Base-by-base conservation (phyloP, 2,797 vertebrate genomes). In the Rhinogobio ventralis region DNA sequence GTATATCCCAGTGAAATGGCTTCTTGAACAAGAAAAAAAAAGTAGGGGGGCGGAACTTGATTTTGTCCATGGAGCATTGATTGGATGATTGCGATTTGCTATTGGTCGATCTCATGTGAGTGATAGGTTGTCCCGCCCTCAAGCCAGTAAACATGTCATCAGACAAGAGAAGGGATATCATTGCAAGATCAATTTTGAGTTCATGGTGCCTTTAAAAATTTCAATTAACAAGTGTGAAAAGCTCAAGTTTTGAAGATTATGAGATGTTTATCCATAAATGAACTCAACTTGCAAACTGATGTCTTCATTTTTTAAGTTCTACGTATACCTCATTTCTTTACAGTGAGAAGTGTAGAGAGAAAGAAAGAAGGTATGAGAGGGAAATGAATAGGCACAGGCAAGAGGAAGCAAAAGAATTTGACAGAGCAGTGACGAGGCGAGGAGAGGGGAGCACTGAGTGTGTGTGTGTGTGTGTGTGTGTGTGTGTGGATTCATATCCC, bases 341-440 rank as follows among this genome's bases (percentile, higher is more conserved):
- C 55, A 73, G 20, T 73, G 69, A 49, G 23, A 46, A 62, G 20
- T 36, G 14, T 25, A 69, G 30, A 84, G 49, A 78, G 23, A 78
- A 72, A 77, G 78, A 76, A 81, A 69, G 62, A 55, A 69, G 83
- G 51, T 82, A 69, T 76, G 14, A 33, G 82, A 92, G 55, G 67
- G 60, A 79, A 82, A 86, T 67, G 75, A 85, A 88, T 76, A 81
- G 74, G 60, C 72, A 84, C 46, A 86, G 77, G 86, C 72, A 46
- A 82, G 79, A 86, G 83, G 71, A 81, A 90, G 79, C 6, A 66
- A 67, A 82, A 78, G 75, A 93, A 92, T 94, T 91, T 93, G 93
- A 94, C 94, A 95, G 93, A 94, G 92, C 93, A 92, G 92, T 94
- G 94, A 94, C 92, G 93, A 94, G 92, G 68, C 78, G 89, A 92